Evolutionary conservation across 2,797 vertebrate species (phyloP), one percentile per base, ranked within the genome.

Genomic region (Gymnothorax javanicus): DNA sequence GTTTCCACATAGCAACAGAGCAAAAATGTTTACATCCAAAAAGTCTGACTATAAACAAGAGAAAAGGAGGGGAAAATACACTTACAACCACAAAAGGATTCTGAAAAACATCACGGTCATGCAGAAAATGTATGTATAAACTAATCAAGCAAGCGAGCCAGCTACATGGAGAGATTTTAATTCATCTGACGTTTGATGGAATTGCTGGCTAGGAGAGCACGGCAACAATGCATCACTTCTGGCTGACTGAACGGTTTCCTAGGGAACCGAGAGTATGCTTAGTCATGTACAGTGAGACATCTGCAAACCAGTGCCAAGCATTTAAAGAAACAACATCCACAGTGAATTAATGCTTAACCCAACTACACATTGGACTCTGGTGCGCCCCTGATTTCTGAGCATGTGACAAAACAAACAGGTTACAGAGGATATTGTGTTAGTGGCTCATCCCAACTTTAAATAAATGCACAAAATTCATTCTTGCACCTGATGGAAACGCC

Each of bases 201-300:
- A 25, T 82, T 62, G 59, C 87, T 89, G 88, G 87, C 82, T 89
- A 89, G 89, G 91, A 84, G 88, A 86, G 88, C 62, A 90, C 77
- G 82, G 67, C 58, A 84, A 71, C 17, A 73, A 85, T 86, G 87
- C 86, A 84, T 87, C 85, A 84, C 88, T 8, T 9, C 67, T 85
- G 57, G 84, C 58, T 27, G 81, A 89, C 88, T 89, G 59, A 91
- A 89, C 87, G 82, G 90, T 91, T 90, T 87, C 88, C 86, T 84
- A 57, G 73, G 85, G 84, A 89, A 91, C 88, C 54, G 84, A 86
- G 82, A 82, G 86, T 75, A 75, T 88, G 91, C 91, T 89, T 90
- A 91, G 90, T 90, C 91, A 90, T 88, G 88, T 90, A 84, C 87
- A 89, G 75, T 67, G 77, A 8, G 75, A 88, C 86, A 82, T 81